Base-by-base conservation (phyloP, 2,888 invertebrate species). In the Caenorhabditis virilis region DNA sequence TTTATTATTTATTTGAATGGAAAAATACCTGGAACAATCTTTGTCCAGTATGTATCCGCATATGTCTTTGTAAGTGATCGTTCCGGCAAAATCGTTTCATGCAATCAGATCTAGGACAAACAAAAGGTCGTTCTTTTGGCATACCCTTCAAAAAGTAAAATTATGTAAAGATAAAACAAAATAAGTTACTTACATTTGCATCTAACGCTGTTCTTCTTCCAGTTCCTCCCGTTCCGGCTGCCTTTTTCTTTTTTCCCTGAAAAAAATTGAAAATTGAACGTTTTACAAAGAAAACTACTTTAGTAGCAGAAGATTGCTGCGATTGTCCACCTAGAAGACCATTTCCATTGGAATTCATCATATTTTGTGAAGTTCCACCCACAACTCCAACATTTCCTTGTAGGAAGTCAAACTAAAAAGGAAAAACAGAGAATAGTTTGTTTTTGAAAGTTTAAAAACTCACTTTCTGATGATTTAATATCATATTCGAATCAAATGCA, bases 81-180 rank as follows among this genome's bases (percentile, higher is more conserved):
- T 65, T 65, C 15, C 65, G 55, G 16, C 65, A 65, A 41, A 65
- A 65, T 18, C 49, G 16, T 26, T 57, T 59, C 15, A 26, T 41
- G 35, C 65, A 65, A 15, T 60, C 65, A 0, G 42, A 35, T 15
- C 55, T 49, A 0, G 64, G 56, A 16, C 65, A 65, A 16, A 27
- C 18, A 41, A 65, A 65, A 16, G 65, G 65, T 6, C 65, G 55
- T 13, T 65, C 65, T 53, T 65, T 65, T 5, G 65, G 65, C 36
- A 55, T 47, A 23, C 65, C 65, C 65, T 65, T 52, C 0, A 64
- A 62, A 25, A 22, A 23, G 7, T 15, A 15, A 20, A n/a, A 33
- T 6, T 15, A 16, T 7, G 5, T 18, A 25, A n/a, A 11, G 27
- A 20, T 1, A 41, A 1, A 27, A 25, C 9, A 2, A 18, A 30